Evolutionary conservation across 1,140 invertebrate genomes (phyloP), one percentile per base, ranked within the genome.

Genomic region (Drosophila nasuta): DNA sequence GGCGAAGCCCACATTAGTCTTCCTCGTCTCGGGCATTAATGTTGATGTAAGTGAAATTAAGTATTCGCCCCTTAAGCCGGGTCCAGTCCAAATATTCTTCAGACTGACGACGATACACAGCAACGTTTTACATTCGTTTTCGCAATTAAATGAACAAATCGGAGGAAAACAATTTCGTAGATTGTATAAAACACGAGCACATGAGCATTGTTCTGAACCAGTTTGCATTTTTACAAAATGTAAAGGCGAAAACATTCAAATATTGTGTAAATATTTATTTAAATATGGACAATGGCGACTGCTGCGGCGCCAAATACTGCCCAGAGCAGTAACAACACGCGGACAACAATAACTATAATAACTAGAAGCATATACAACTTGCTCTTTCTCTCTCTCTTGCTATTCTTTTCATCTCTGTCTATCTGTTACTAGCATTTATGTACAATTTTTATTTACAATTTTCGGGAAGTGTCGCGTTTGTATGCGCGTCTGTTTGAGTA

Each of bases 21-120:
- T 96, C 80, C 94, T 95, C 1, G 91, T 95, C 25, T 94, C 95
- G 1, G 96, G 96, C 57, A 94, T 96, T 58, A 95, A 95, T 58
- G 95, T 96, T 58, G 96, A 97, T 92, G 96, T 97, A 93, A 96
- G 95, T 96, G 82, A 92, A 94, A 87, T 76, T 79, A 81, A 82
- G 72, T 64, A 68, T 74, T 20, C 56, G 17, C 76, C 58, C 30
- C 41, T 46, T 30, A 15, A 58, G 59, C 57, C 60, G 35, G 4
- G 35, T 15, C 1, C 2, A 7, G 5, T 17, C 8, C 15, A n/a
- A 41, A 41, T 28, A 6, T 62, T 60, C 41, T 5, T 43, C 13
- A 43, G 11, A 43, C 35, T 25, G 20, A 25, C 20, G 35, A 38
- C 7, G 10, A 10, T 10, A 38, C 10, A 38, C 35, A 8, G 7